Percentiles rank a stretch among this genome's conserved stretches.
Evolutionary conservation across 2,888 invertebrate species (phyloP).

Genomic region (Protodeltote pygarga): DNA sequence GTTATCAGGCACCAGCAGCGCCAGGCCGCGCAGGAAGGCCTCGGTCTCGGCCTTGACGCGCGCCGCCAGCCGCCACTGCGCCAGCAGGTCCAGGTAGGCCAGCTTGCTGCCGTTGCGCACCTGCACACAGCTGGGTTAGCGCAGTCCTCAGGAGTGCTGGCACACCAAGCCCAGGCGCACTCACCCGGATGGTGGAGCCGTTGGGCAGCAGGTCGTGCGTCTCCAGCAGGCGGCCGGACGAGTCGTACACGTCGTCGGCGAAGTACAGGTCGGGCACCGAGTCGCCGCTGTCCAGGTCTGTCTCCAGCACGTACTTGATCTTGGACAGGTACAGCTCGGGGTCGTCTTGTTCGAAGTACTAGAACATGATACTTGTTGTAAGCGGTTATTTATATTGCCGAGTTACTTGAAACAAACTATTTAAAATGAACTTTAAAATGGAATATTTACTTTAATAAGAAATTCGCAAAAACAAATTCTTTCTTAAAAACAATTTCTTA

Average conservation of each 20-base stretch:
- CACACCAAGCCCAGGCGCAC: not conserved
- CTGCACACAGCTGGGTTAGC: too few relatives aligned
- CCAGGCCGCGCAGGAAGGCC: conserved; percentile 95
- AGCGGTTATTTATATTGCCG: too few relatives aligned
- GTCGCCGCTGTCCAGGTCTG: conserved; percentile 92
- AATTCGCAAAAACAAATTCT: too few relatives aligned
- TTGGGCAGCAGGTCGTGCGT: conserved; percentile 94
- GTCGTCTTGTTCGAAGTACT: conserved; percentile 98
- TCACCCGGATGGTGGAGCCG: conserved; percentile 89
- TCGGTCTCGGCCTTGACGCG: conserved; percentile 94
- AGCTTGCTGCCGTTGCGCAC: conserved; percentile 92
- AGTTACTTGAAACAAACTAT: too few relatives aligned
- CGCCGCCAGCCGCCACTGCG: conserved; percentile 94
- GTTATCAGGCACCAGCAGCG: conserved; percentile 96
- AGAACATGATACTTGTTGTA: conserved; percentile 36
- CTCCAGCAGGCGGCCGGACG: conserved; percentile 90
- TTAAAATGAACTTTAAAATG: too few relatives aligned
- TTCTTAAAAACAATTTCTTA: too few relatives aligned
- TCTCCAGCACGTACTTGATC: conserved; percentile 96
- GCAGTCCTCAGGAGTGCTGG: too few relatives aligned
- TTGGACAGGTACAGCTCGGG: conserved; percentile 97
- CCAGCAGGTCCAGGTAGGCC: conserved; percentile 95
- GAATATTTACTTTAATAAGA: too few relatives aligned
- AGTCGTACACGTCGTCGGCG: conserved; percentile 95
- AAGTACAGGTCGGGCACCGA: conserved; percentile 93